Conservation (phyloP, 2,113 vertebrate species). For the Ctenodactylus gundi region DNA sequence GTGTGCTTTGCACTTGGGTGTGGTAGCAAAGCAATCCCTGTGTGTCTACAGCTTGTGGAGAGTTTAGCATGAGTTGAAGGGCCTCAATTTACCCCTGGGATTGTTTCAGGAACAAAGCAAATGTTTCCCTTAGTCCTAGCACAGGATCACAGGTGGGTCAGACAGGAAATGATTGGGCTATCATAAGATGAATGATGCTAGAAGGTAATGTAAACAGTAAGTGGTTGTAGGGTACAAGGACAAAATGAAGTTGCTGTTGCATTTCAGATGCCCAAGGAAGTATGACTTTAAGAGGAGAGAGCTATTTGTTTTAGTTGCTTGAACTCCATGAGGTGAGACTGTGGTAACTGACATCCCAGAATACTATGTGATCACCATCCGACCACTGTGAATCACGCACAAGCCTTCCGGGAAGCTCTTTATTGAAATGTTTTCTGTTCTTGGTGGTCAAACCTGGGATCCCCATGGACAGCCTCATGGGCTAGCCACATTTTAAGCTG, state of each 20-base stretch:
- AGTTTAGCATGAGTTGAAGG: not conserved
- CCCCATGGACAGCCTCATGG: not conserved
- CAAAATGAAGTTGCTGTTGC: not conserved
- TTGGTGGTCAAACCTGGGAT: constrained; percentile 1
- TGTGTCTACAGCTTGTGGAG: not conserved
- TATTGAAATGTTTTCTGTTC: constrained; percentile 1
- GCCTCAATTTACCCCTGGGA: not conserved
- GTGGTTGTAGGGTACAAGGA: not conserved
- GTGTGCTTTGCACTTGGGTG: not conserved
- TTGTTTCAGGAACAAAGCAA: not conserved
- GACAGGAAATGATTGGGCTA: not conserved
- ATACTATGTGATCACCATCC: not conserved
- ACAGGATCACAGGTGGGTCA: not conserved
- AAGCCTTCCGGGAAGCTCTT: not conserved
- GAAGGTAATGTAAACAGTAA: not conserved
- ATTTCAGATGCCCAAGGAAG: not conserved
- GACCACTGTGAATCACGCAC: not conserved
- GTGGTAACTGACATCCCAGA: not conserved
- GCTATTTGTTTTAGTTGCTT: not conserved
- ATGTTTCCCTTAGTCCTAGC: not conserved
- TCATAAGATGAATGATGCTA: not conserved
- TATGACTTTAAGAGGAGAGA: not conserved
- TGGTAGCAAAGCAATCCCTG: not conserved
- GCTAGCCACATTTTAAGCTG: not conserved
- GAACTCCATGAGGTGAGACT: not conserved